These are phyloP conservation scores for Microtus montanus DNA, from an alignment of 2,113 vertebrate species.

Conservation along the genomic window DNA sequence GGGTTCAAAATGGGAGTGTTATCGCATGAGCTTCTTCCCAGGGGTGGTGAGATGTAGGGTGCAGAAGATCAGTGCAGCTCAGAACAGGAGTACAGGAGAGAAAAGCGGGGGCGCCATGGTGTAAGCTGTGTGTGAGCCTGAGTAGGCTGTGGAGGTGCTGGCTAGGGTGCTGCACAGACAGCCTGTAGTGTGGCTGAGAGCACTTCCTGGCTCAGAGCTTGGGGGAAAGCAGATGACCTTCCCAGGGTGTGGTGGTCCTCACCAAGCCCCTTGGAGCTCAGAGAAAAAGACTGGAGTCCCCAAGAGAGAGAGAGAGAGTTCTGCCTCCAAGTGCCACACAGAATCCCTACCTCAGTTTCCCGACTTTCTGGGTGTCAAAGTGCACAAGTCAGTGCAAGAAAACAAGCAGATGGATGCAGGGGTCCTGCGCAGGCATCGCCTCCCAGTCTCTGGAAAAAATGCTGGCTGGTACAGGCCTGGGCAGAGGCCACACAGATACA, in stretches of 20 bases:
- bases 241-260: neutral
- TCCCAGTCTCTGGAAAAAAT: neutral
- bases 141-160: neutral
- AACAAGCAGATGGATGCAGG: neutral
- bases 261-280: neutral
- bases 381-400: neutral
- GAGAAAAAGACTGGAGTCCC: neutral
- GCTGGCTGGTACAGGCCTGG: neutral
- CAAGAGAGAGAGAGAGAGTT: neutral
- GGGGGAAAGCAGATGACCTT: neutral
- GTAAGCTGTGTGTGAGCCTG: neutral
- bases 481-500: neutral
- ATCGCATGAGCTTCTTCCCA: neutral
- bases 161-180: fast-evolving
- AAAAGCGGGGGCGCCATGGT: too few species aligned
- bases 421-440: neutral
- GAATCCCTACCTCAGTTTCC: neutral
- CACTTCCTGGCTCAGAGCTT: neutral
- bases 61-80: neutral
- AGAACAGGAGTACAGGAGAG: neutral
- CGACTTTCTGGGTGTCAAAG: too few species aligned
- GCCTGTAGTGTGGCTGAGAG: neutral
- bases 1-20: neutral
- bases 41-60: neutral
- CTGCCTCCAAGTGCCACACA: neutral